phyloP scores from a whole-genome alignment of 2,888 invertebrate genomes.

The Polydrusus pterygomalis region DNA sequence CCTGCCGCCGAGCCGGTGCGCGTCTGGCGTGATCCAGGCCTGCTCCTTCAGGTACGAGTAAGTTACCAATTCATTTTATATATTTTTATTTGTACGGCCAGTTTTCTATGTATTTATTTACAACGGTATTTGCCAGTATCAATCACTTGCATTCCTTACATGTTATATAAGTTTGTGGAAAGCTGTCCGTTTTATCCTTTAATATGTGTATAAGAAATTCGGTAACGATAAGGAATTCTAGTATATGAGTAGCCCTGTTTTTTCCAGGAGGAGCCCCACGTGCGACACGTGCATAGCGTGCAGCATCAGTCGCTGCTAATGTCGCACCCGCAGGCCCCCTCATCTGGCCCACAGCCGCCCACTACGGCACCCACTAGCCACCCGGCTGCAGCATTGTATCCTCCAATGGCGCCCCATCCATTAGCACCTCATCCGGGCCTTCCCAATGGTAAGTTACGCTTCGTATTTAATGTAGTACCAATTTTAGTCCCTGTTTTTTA shows the following conservation, averaged over 20 bases:
- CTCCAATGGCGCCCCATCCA: conserved; percentile 54
- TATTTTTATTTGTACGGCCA: background rate
- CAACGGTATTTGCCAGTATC: too few species aligned
- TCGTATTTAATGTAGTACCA: background rate
- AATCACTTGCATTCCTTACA: too few species aligned
- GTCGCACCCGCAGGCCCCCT: conserved; percentile 74
- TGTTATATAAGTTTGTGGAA: too few species aligned
- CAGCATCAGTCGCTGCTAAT: conserved; percentile 74
- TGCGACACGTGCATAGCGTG: conserved; percentile 75
- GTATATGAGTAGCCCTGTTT: background rate
- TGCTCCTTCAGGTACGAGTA: conserved; percentile 60
- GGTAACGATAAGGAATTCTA: background rate
- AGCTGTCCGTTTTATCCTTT: too few species aligned
- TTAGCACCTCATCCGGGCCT: conserved; percentile 50
- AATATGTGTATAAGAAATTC: too few species aligned
- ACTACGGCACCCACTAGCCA: conserved; percentile 63
- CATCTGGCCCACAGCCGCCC: conserved; percentile 63
- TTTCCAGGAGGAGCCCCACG: conserved; percentile 73
- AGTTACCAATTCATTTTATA: conserved; percentile 4
- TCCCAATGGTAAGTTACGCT: conserved; percentile 46
- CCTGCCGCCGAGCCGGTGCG: conserved; percentile 64
- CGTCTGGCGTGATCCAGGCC: conserved; percentile 77
- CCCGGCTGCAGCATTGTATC: conserved; percentile 68
- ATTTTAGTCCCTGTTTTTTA: too few species aligned
- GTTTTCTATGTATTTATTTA: too few species aligned